A percentile compares a stretch with the other conserved stretches of the same genome.
These are phyloP conservation scores for Arge pagana DNA, from an alignment of 2,888 invertebrate genomes.

Conservation along the genomic window DNA sequence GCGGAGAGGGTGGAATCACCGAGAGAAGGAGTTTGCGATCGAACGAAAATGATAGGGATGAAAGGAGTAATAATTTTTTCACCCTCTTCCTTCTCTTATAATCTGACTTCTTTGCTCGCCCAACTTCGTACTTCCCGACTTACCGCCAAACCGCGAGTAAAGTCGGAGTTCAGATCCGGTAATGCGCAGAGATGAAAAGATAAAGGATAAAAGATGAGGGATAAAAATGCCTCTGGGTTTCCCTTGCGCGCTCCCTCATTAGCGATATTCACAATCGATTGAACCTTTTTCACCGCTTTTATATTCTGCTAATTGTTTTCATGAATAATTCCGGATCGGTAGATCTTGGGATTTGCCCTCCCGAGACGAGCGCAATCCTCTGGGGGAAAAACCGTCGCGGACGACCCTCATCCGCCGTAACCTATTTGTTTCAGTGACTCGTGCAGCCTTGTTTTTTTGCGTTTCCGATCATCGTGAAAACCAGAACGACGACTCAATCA, in stretches of 20 bases:
- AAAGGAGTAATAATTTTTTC: no score
- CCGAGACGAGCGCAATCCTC: conserved; percentile 6
- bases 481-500: no score
- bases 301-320: conserved; percentile 23
- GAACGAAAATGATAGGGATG: no score
- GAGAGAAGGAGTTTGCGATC: no score
- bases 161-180: no score
- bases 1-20: no score
- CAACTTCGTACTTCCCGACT: conserved; percentile 43
- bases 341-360: conserved; percentile 11
- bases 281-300: conserved; percentile 17
- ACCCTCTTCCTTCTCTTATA: background rate
- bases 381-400: no score
- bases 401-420: no score
- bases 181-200: conserved; percentile 6
- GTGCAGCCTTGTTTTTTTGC: no score
- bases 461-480: no score
- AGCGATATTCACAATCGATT: conserved; percentile 23
- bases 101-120: conserved; percentile 7
- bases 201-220: conserved; percentile 9
- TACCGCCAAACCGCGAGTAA: conserved; percentile 46
- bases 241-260: conserved; percentile 10
- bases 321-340: conserved; percentile 20
- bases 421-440: no score
- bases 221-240: conserved; percentile 13